Percentiles rank a stretch among this genome's conserved stretches.
Evolutionary conservation across 2,113 vertebrate genomes (phyloP).

Genomic region (Brienomyrus longianalis): DNA sequence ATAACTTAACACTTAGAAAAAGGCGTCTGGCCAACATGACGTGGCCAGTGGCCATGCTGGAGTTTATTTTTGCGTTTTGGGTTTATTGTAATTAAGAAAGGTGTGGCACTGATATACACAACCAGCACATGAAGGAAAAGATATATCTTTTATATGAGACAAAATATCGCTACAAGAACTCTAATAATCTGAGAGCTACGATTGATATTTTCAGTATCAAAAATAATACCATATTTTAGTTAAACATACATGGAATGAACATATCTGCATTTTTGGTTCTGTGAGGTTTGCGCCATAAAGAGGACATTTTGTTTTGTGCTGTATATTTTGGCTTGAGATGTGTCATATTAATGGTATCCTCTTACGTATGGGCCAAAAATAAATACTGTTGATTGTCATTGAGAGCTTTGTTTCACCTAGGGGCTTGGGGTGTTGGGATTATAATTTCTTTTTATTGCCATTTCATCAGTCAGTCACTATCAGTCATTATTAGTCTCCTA

Average conservation of each 20-base stretch:
- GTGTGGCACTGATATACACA: background rate
- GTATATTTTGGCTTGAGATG: constrained; percentile 10
- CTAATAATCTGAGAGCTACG: background rate
- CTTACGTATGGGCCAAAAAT: constrained; percentile 57
- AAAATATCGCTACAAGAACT: background rate
- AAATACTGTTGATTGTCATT: constrained; percentile 46
- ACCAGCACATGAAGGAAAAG: background rate
- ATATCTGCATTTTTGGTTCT: background rate
- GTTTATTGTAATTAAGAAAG: constrained; percentile 19
- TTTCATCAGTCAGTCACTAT: background rate
- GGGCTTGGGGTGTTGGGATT: constrained; percentile 15
- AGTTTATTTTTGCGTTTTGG: background rate
- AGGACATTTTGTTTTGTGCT: constrained; percentile 20
- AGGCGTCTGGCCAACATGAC: constrained; percentile 11
- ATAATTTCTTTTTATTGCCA: constrained; percentile 18
- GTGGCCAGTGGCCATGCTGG: background rate
- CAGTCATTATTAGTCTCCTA: background rate
- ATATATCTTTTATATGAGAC: background rate
- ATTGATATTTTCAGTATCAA: background rate
- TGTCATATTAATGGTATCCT: constrained; percentile 44
- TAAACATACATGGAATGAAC: background rate
- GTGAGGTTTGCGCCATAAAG: constrained; percentile 3
- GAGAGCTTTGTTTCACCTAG: constrained; percentile 21
- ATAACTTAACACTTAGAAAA: constrained; percentile 33
- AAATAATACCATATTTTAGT: background rate